Base-by-base conservation (phyloP, 2,113 vertebrate species). In the Suncus etruscus region DNA sequence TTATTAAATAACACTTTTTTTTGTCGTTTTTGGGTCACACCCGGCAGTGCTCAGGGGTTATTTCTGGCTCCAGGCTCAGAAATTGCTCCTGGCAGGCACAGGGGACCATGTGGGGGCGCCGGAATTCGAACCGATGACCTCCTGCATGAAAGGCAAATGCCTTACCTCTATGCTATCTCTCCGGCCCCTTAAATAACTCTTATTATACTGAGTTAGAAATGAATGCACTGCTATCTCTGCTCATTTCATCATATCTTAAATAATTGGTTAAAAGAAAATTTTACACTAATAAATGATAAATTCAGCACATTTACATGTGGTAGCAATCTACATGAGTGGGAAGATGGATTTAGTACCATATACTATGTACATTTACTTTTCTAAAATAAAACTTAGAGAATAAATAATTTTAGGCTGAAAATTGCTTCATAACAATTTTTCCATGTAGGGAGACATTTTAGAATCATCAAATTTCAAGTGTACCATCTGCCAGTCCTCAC, bases 221-320 rank as follows among this genome's bases (percentile, higher is more conserved):
- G 61, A 16, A 54, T n/a, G 7, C 47, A 80, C 10, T 68, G 39
- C 39, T 39, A 39, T 81, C 18, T 89, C 91, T 89, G 25, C 29
- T 58, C 74, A 83, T 39, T 27, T 76, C 11, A 11, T 92, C n/a
- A 80, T 48, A n/a, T 83, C 22, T 70, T 87, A 78, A 81, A 86
- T 47, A 93, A 70, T 61, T 50, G 11, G 1, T 74, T 91, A 65
- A 81, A 54, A 54, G 15, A 54, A 54, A 54, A 54, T 12, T 3
- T 54, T 54, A 54, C 51, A 54, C 51, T 54, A 15, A 58, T 91
- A 89, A 88, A 47, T 68, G 61, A 50, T 16, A 89, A 75, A 91
- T 90, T 78, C 20, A 58, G 16, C 47, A 84, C 31, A 93, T 86
- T 86, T 85, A 54, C 91, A 85, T 69, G 80, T 94, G 92, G 72